Conservation (phyloP, 2,113 vertebrate species). For the Anhinga anhinga region DNA sequence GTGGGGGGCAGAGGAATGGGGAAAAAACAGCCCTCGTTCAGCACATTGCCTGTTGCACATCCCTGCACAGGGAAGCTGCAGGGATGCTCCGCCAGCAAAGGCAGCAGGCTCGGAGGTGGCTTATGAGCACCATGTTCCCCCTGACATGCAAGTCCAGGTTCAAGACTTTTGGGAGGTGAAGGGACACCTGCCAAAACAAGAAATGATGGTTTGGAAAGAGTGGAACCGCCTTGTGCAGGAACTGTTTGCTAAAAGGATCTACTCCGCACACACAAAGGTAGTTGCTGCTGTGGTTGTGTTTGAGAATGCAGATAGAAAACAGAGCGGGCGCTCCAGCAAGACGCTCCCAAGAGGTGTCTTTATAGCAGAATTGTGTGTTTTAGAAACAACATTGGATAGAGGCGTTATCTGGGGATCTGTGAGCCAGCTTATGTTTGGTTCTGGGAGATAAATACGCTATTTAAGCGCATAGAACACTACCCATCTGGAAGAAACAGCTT, state of each 20-base stretch:
- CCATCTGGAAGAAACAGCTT: not conserved
- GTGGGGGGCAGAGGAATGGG: not conserved
- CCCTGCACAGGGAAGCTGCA: not conserved
- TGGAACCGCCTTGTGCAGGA: not conserved
- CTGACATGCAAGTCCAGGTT: not conserved
- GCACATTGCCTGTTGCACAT: not conserved
- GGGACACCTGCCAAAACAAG: not conserved
- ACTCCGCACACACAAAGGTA: not conserved
- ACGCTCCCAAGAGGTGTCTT: not conserved
- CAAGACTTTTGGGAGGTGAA: not conserved
- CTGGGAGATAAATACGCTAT: not conserved
- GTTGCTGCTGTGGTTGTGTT: not conserved
- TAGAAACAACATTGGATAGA: not conserved
- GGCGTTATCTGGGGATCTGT: not conserved
- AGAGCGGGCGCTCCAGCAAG: not conserved
- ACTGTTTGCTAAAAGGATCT: not conserved
- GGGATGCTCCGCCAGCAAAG: not conserved
- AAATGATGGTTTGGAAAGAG: not conserved
- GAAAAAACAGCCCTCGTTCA: not conserved
- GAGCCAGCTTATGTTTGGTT: not conserved
- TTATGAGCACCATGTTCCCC: not conserved
- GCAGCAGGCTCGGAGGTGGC: not conserved
- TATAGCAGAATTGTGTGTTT: not conserved
- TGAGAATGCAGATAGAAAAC: not conserved
- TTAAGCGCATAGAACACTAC: not conserved